These are phyloP conservation scores for Limnodromus scolopaceus DNA, from an alignment of 2,797 vertebrate genomes.

Conservation along the genomic window DNA sequence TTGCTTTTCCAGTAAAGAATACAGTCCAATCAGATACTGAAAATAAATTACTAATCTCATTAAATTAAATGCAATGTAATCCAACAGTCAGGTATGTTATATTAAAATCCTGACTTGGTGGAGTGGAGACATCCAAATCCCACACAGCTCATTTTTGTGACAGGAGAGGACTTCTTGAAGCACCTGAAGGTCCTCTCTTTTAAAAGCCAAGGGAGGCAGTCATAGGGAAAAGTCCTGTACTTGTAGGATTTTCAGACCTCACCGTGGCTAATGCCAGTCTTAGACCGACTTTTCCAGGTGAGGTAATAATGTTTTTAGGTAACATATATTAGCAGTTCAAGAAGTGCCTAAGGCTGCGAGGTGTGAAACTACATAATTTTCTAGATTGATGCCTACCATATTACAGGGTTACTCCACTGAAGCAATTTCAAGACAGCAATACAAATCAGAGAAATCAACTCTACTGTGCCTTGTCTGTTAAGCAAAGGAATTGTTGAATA, in stretches of 20 bases:
- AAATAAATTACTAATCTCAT: background rate
- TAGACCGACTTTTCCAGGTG: background rate
- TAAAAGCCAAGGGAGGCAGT: background rate
- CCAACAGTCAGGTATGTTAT: background rate
- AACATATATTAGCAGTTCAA: background rate
- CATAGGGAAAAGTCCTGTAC: background rate
- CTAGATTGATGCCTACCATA: background rate
- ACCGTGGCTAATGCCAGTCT: background rate
- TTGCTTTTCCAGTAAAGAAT: background rate
- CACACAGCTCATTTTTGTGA: background rate
- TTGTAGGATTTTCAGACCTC: background rate
- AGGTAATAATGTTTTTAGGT: background rate
- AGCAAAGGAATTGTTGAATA: background rate
- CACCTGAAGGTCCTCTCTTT: background rate
- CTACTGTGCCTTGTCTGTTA: background rate
- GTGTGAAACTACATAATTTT: background rate
- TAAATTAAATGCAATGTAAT: background rate
- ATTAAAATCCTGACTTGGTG: background rate
- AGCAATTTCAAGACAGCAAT: background rate
- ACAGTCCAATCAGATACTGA: background rate
- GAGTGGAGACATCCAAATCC: background rate
- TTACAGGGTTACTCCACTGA: background rate
- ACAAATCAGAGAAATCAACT: background rate
- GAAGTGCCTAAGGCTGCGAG: background rate
- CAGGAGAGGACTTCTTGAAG: background rate